Percentiles rank a stretch among this genome's conserved stretches.
Conservation (phyloP, 2,888 invertebrate species). For the Cancer borealis region DNA sequence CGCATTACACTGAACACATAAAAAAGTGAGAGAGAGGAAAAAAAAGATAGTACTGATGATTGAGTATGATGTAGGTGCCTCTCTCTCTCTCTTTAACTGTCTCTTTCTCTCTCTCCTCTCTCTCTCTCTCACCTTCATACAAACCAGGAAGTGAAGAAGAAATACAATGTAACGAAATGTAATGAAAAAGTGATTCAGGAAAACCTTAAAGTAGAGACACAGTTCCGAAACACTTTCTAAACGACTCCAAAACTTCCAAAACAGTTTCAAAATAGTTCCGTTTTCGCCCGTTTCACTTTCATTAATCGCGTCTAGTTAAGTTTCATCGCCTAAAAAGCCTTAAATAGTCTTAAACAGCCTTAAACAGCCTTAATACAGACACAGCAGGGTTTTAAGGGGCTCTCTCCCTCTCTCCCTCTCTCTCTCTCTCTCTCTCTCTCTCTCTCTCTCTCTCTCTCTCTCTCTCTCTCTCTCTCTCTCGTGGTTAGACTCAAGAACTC, state of each 20-base stretch:
- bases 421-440: background rate
- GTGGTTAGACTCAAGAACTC: no score
- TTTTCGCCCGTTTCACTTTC: constrained; percentile 14
- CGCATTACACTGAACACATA: background rate
- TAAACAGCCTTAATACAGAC: background rate
- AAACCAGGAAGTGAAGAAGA: background rate
- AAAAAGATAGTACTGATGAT: background rate
- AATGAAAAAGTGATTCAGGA: constrained; percentile 7
- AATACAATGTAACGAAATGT: background rate
- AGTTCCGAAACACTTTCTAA: background rate
- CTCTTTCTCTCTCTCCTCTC: constrained; percentile 10
- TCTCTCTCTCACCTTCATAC: background rate
- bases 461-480: background rate
- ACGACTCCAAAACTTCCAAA: background rate
- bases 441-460: background rate
- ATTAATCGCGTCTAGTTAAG: background rate
- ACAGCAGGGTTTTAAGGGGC: background rate
- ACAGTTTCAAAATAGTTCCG: background rate
- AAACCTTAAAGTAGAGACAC: background rate
- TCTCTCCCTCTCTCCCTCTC: background rate
- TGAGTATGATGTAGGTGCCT: background rate
- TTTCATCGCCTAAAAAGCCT: background rate
- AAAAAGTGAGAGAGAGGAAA: background rate
- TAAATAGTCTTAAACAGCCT: background rate
- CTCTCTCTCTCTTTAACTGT: background rate